These are phyloP conservation scores for Leptoclinus maculatus DNA, from an alignment of 2,797 vertebrate genomes.

Conservation along the genomic window DNA sequence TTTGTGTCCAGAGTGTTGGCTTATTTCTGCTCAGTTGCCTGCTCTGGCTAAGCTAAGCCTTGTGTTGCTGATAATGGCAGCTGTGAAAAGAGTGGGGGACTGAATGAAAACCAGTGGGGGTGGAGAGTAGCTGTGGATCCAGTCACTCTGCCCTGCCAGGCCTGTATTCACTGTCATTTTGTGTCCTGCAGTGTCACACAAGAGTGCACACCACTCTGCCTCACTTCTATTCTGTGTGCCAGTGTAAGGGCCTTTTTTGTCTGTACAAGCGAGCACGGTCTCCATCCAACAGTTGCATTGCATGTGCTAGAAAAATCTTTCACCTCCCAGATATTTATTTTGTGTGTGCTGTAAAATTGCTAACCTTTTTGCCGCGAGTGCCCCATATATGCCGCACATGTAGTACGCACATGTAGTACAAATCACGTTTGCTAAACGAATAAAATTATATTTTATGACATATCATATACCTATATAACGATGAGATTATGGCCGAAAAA, in stretches of 20 bases:
- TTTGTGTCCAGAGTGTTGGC: slow-evolving; percentile 69
- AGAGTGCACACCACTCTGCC: slow-evolving; percentile 52
- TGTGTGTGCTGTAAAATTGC: slow-evolving; percentile 35
- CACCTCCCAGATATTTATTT: neutral
- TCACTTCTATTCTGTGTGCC: slow-evolving; percentile 57
- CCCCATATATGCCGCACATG: too few species aligned
- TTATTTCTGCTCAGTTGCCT: slow-evolving; percentile 80
- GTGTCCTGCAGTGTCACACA: slow-evolving; percentile 67
- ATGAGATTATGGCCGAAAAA: too few species aligned
- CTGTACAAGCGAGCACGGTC: slow-evolving; percentile 16
- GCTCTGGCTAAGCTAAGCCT: slow-evolving; percentile 78
- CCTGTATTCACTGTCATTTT: slow-evolving; percentile 67
- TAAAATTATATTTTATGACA: too few species aligned
- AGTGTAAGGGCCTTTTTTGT: slow-evolving; percentile 37
- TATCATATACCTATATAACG: too few species aligned
- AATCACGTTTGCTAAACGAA: too few species aligned
- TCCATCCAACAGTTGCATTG: slow-evolving; percentile 29
- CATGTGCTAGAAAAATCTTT: slow-evolving; percentile 22
- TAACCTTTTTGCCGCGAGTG: too few species aligned
- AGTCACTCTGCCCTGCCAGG: slow-evolving; percentile 66
- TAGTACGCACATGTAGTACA: too few species aligned
- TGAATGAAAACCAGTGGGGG: slow-evolving; percentile 76
- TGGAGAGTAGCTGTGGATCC: slow-evolving; percentile 52
- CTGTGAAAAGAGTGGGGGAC: slow-evolving; percentile 73
- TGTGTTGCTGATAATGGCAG: slow-evolving; percentile 76